Conservation (phyloP, 2,888 invertebrate genomes). For the Heliconius charithonia region DNA sequence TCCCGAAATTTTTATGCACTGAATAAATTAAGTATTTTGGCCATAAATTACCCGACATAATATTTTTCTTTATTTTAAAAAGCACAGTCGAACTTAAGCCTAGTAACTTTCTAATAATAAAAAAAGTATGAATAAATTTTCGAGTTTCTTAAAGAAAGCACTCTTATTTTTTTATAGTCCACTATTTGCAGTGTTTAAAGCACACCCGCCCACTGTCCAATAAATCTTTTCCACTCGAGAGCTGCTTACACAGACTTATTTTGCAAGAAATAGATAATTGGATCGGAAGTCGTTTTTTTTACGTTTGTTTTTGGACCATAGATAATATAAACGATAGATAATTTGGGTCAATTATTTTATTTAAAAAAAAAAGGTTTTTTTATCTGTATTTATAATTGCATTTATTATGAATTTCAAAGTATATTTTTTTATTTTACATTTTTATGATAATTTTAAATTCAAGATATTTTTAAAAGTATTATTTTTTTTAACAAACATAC, state of each 20-base stretch:
- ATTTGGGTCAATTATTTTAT: not conserved
- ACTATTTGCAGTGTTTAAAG: constrained; percentile 23
- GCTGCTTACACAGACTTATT: constrained; percentile 53
- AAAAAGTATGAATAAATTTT: not conserved
- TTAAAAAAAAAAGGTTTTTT: not conserved
- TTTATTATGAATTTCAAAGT: not conserved
- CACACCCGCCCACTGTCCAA: constrained; percentile 41
- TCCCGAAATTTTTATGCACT: too few species aligned
- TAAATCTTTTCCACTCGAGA: constrained; percentile 54
- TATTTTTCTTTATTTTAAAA: too few species aligned
- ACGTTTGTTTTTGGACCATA: not conserved
- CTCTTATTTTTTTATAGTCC: not conserved
- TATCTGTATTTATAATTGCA: not conserved
- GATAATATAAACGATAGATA: not conserved
- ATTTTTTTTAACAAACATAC: too few species aligned
- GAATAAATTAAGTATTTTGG: too few species aligned
- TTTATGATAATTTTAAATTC: not conserved
- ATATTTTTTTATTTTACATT: not conserved
- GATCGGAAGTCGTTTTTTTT: constrained; percentile 42
- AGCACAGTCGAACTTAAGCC: too few species aligned
- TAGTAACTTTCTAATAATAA: too few species aligned
- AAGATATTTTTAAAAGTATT: not conserved
- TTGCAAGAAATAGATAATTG: constrained; percentile 43
- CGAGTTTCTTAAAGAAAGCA: not conserved
- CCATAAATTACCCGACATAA: too few species aligned